These are phyloP conservation scores for Ochropleura plecta DNA, from an alignment of 2,888 invertebrate genomes.

Conservation along the genomic window DNA sequence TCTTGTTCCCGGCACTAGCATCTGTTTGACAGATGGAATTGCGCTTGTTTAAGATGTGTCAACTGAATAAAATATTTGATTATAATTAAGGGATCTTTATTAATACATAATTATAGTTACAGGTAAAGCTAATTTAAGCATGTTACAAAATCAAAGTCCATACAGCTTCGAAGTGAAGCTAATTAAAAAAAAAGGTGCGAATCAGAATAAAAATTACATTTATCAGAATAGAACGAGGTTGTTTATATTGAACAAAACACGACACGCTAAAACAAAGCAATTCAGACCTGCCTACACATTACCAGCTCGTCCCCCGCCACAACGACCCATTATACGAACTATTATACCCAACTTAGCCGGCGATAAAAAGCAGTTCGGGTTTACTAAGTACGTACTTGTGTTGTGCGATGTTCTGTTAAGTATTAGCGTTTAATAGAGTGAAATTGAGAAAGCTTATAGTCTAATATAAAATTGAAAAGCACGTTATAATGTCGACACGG, in stretches of 20 bases:
- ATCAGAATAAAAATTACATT: constrained; percentile 2
- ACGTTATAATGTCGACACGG: not conserved
- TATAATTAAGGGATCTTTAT: too few relatives aligned
- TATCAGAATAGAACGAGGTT: not conserved
- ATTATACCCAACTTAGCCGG: constrained; percentile 45
- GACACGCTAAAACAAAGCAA: constrained; percentile 26
- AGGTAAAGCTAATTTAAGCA: too few relatives aligned
- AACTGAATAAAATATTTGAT: too few relatives aligned
- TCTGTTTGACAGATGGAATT: too few relatives aligned
- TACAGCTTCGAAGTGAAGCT: not conserved
- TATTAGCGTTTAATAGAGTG: constrained; percentile 28
- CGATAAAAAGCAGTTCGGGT: constrained; percentile 47
- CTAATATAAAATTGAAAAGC: not conserved
- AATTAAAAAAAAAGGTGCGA: not conserved
- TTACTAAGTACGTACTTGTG: constrained; percentile 33
- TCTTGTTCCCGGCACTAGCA: too few relatives aligned
- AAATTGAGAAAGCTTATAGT: not conserved
- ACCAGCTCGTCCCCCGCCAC: constrained; percentile 36
- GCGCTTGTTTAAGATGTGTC: too few relatives aligned
- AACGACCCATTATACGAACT: constrained; percentile 49
- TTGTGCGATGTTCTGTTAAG: constrained; percentile 10
- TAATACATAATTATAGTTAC: too few relatives aligned
- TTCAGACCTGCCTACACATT: constrained; percentile 37
- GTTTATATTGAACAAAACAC: constrained; percentile 23
- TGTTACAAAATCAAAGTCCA: not conserved